These are phyloP conservation scores for Erebia palarica DNA, from an alignment of 2,888 invertebrate genomes.

Conservation along the genomic window DNA sequence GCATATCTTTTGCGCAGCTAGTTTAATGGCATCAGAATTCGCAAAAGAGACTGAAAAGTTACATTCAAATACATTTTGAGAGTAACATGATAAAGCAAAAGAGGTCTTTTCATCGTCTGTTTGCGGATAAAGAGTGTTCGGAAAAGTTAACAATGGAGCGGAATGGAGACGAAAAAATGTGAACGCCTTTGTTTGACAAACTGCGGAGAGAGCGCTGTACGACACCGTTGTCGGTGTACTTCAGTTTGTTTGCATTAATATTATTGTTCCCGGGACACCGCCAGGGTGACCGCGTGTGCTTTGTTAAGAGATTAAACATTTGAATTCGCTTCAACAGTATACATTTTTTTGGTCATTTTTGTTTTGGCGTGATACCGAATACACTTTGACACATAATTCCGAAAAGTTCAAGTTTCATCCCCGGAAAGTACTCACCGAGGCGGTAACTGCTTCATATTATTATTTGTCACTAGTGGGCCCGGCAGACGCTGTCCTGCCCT, in stretches of 20 bases:
- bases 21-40: background rate
- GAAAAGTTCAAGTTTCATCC: too few species aligned
- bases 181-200: conserved; percentile 11
- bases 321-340: background rate
- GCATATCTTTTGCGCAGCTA: background rate
- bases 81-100: conserved; percentile 11
- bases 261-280: background rate
- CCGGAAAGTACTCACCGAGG: too few species aligned
- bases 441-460: too few species aligned
- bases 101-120: conserved; percentile 5
- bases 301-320: background rate
- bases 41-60: background rate
- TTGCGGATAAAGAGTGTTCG: conserved; percentile 14
- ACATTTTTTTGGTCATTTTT: too few species aligned
- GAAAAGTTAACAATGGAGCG: conserved; percentile 9
- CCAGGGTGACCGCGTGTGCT: background rate
- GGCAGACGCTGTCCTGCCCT: too few species aligned
- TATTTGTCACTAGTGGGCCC: too few species aligned
- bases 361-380: too few species aligned
- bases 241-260: conserved; percentile 5
- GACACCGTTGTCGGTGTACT: background rate
- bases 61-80: conserved; percentile 4
- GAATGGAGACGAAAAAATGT: background rate
- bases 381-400: too few species aligned
- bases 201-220: background rate